Evolutionary conservation across 2,888 invertebrate genomes (phyloP).

Genomic region (Xanthostigma xanthostigma): DNA sequence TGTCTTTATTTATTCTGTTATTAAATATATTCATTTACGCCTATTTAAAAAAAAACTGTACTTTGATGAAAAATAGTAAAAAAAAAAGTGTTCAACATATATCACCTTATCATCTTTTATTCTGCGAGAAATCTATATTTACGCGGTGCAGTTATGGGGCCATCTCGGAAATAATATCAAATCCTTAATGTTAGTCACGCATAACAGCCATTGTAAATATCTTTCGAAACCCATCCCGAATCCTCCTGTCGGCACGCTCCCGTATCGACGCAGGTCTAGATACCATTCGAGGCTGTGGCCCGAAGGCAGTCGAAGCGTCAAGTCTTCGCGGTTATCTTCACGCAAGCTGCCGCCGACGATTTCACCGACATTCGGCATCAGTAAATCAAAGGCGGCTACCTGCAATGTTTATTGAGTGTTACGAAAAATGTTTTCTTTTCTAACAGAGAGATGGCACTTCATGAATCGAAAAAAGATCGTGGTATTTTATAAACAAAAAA

Average conservation of each 20-base stretch:
- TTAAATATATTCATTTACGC: no score
- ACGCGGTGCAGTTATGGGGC: slow-evolving; percentile 73
- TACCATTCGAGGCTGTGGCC: slow-evolving; percentile 62
- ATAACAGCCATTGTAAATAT: slow-evolving; percentile 66
- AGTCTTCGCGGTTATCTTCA: slow-evolving; percentile 54
- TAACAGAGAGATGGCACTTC: no score
- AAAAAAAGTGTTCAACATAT: no score
- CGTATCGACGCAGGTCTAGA: slow-evolving; percentile 73
- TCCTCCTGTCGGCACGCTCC: slow-evolving; percentile 81
- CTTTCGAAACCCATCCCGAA: slow-evolving; percentile 95
- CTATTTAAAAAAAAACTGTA: no score
- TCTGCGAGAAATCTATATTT: slow-evolving; percentile 9
- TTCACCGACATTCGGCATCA: slow-evolving; percentile 84
- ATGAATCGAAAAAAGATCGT: background rate
- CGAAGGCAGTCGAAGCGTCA: slow-evolving; percentile 44
- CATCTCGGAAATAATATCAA: slow-evolving; percentile 88
- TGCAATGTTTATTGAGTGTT: slow-evolving; percentile 23
- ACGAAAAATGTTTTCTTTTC: no score
- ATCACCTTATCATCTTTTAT: no score
- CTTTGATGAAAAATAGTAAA: no score
- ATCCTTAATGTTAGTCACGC: slow-evolving; percentile 82
- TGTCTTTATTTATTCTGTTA: no score
- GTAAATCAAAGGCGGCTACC: slow-evolving; percentile 74
- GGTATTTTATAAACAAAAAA: background rate
- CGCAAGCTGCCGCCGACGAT: slow-evolving; percentile 90